Evolutionary conservation across 35 echinoderm and acorn worm genomes (phyloP).

Genomic region (Acanthaster planci): DNA sequence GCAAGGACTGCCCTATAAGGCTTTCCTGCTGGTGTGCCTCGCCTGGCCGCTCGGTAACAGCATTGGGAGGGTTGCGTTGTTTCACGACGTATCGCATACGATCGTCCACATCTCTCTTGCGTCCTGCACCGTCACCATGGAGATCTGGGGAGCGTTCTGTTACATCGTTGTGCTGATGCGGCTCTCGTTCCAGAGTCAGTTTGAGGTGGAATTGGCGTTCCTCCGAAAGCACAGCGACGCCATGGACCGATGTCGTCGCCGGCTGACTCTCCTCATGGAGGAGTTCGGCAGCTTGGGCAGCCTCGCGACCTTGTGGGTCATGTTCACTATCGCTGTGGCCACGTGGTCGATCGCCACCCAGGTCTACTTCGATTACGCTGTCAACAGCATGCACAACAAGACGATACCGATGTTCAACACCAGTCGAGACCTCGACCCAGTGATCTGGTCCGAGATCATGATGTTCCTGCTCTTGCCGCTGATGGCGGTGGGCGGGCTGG

Average conservation of each 20-base stretch:
- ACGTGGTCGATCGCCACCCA: not conserved
- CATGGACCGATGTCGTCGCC: not conserved
- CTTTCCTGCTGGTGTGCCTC: not conserved
- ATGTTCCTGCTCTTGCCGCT: constrained; percentile 10
- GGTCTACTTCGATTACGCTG: constrained; percentile 13
- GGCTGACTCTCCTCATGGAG: not conserved
- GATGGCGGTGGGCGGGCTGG: constrained; percentile 14
- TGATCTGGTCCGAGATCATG: not conserved
- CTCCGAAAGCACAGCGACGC: not conserved
- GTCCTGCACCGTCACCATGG: not conserved
- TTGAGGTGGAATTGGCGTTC: constrained; percentile 2
- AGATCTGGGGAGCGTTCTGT: constrained; percentile 5
- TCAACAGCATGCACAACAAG: not conserved
- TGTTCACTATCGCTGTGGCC: not conserved
- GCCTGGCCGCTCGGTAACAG: not conserved
- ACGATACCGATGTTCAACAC: not conserved
- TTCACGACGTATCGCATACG: not conserved
- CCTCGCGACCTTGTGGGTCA: not conserved
- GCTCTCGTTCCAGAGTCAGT: constrained; percentile 6
- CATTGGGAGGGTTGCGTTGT: not conserved
- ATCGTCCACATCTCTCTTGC: not conserved
- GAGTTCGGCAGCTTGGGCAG: constrained; percentile 10
- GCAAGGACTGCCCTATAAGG: not conserved
- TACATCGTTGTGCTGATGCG: constrained; percentile 9
- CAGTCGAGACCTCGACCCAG: not conserved